A percentile compares a stretch with the other conserved stretches of the same genome.
Conservation (phyloP, 2,888 invertebrate species). For the Andrena bucephala region DNA sequence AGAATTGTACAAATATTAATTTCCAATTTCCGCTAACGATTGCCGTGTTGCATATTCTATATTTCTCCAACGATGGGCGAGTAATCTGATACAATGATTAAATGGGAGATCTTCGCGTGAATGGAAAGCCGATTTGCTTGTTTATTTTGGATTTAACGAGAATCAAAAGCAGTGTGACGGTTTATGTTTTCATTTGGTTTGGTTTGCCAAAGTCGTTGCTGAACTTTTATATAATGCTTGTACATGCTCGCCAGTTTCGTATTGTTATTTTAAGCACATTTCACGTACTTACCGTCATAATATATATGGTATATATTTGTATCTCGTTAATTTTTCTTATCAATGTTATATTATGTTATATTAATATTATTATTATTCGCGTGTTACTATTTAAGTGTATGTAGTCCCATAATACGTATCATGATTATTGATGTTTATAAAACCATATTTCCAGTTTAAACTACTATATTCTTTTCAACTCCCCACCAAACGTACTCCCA, state of each 20-base stretch:
- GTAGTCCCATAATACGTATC: constrained; percentile 59
- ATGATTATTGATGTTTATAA: constrained; percentile 62
- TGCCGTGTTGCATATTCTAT: not conserved
- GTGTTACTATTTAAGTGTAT: constrained; percentile 63
- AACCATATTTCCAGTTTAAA: constrained; percentile 35
- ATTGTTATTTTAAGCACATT: constrained; percentile 50
- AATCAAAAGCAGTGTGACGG: not conserved
- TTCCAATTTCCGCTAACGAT: constrained; percentile 15
- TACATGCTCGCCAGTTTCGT: constrained; percentile 3
- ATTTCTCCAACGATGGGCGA: not conserved
- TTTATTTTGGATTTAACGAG: constrained; percentile 31
- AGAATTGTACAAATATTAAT: constrained; percentile 68
- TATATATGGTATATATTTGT: constrained; percentile 46
- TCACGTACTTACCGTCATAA: constrained; percentile 47
- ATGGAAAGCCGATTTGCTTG: not conserved
- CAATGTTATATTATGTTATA: constrained; percentile 47
- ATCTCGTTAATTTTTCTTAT: constrained; percentile 32
- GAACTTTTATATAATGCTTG: not conserved
- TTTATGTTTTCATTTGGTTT: constrained; percentile 34
- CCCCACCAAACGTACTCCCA: not conserved
- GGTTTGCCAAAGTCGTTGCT: not conserved
- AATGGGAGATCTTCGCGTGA: not conserved
- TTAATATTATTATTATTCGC: constrained; percentile 40
- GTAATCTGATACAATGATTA: not conserved
- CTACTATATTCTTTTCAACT: not conserved